phyloP scores from a whole-genome alignment of 2,113 vertebrate genomes.

The Xiphorhynchus elegans region DNA sequence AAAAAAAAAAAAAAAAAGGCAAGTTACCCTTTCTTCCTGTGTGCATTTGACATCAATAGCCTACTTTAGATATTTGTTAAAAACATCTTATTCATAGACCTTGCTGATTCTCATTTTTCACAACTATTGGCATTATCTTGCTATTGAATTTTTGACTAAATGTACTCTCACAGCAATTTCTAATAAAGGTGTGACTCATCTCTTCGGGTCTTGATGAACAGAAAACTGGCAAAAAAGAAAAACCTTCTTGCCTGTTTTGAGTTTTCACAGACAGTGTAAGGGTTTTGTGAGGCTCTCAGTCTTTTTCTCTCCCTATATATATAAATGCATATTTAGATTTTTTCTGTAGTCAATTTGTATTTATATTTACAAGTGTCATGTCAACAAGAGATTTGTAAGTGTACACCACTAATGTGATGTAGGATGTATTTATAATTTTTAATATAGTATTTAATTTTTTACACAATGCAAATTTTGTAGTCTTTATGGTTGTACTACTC shows the following conservation, averaged over 20 bases:
- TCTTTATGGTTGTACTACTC: not conserved
- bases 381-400: not conserved
- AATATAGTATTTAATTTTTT: not conserved
- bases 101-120: conserved; percentile 1
- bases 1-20: conserved; percentile 4
- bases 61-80: not conserved
- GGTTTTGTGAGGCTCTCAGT: not conserved
- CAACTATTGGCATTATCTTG: not conserved
- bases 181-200: not conserved
- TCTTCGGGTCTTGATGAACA: not conserved
- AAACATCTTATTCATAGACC: not conserved
- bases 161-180: not conserved
- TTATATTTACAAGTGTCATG: not conserved
- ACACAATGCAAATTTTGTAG: not conserved
- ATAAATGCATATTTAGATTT: not conserved
- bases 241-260: not conserved
- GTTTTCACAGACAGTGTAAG: not conserved
- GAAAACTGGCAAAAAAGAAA: not conserved
- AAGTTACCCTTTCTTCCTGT: not conserved
- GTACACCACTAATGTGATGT: not conserved
- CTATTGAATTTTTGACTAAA: not conserved
- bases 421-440: not conserved
- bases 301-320: not conserved
- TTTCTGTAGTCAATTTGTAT: not conserved
- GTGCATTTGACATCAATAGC: not conserved